Evolutionary conservation across 2,113 vertebrate genomes (phyloP), one percentile per base, ranked within the genome.

Genomic region (Oreochromis niloticus): DNA sequence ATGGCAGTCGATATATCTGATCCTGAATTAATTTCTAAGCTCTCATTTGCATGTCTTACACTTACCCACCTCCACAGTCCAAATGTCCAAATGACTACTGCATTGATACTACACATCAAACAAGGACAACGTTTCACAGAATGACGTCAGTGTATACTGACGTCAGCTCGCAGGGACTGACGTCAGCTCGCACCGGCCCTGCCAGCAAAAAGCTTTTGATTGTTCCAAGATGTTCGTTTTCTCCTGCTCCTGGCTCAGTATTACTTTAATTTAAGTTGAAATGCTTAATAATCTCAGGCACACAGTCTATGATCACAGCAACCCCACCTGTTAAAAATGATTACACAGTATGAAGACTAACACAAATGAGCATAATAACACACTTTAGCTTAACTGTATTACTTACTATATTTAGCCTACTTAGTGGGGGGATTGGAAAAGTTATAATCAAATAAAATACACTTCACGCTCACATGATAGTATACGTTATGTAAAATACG

Each of bases 51-150:
- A 61, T 32, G 8, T 61, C 57, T 61, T 32, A 61, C 27, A 61
- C 57, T 61, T 61, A 0, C 32, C 0, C 57, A 4, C 27, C 14
- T 61, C 27, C 57, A 1, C 57, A 61, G 14, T 1, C 3, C 56
- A 57, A 57, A 57, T 57, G 4, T 57, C 13, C 8, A 61, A 61
- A 61, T 61, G 57, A 61, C 27, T 32, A 9, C 27, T 61, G 27
- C 57, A 61, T 17, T 17, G 27, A 24, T 24, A 24, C 22, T 24
- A 24, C 22, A 24, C 22, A 24, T 24, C 22, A 24, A 24, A 24
- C 22, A 24, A 24, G 1, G 14, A 59, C 17, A 52, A 19, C 27
- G 57, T 59, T 17, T 59, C 8, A 59, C 27, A 59, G 14, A 59
- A 61, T 61, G 57, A 59, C 27, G 14, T 17, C 14, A 59, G 27